A percentile compares a stretch with the other conserved stretches of the same genome.
Conservation (phyloP, 2,888 invertebrate species). For the Leucoptera coffeella region DNA sequence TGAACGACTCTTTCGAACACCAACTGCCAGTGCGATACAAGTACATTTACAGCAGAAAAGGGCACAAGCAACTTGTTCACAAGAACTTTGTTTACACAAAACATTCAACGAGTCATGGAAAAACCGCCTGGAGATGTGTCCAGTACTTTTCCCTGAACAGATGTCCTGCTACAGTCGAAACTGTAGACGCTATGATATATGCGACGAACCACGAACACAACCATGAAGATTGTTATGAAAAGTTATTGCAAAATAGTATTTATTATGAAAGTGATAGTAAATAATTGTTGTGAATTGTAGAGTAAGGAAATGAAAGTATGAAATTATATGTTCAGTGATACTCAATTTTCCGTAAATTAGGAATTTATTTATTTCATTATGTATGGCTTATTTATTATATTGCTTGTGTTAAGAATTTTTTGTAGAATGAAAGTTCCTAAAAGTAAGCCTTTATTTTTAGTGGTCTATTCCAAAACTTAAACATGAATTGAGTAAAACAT, state of each 20-base stretch:
- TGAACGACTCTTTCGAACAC: constrained; percentile 31
- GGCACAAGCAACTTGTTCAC: constrained; percentile 47
- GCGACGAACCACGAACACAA: constrained; percentile 45
- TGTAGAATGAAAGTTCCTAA: too few relatives aligned
- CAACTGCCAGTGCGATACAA: constrained; percentile 35
- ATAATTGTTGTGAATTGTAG: neutral
- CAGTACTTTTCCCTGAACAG: constrained; percentile 47
- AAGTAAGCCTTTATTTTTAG: too few relatives aligned
- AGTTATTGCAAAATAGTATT: constrained; percentile 35
- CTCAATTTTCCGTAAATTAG: too few relatives aligned
- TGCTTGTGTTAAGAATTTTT: too few relatives aligned
- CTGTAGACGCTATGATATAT: constrained; percentile 42
- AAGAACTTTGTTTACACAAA: constrained; percentile 49
- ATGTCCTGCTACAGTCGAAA: constrained; percentile 46
- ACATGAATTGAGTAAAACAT: too few relatives aligned
- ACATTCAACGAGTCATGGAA: constrained; percentile 46
- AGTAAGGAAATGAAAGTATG: too few relatives aligned
- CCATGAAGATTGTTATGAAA: constrained; percentile 43
- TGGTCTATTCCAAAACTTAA: too few relatives aligned
- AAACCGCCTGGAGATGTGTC: constrained; percentile 47
- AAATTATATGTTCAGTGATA: too few relatives aligned
- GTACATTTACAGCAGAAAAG: constrained; percentile 47
- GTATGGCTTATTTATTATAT: too few relatives aligned
- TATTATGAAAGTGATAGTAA: constrained; percentile 17
- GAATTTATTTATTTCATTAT: too few relatives aligned